These are phyloP conservation scores for Epirrhoe tristata DNA, from an alignment of 2,888 invertebrate species.

Conservation along the genomic window DNA sequence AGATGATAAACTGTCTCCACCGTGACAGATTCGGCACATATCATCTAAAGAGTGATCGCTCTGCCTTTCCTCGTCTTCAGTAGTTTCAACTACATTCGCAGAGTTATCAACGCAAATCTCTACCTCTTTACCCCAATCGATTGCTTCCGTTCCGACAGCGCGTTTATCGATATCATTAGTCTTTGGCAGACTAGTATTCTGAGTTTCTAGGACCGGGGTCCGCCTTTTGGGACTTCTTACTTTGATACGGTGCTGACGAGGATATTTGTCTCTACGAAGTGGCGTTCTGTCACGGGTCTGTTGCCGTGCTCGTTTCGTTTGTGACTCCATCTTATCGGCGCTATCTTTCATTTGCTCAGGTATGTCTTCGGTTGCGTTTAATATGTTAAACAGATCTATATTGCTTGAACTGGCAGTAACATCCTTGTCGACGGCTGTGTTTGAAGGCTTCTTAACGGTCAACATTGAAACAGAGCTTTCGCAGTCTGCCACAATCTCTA, in stretches of 20 bases:
- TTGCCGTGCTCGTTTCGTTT: conserved; percentile 35
- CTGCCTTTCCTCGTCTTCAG: conserved; percentile 54
- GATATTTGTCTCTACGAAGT: conserved; percentile 56
- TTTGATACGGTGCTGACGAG: conserved; percentile 68
- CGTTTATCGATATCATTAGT: conserved; percentile 41
- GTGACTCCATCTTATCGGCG: conserved; percentile 19
- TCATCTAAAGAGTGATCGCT: conserved; percentile 70
- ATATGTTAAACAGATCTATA: conserved; percentile 56
- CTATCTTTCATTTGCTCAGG: conserved; percentile 21
- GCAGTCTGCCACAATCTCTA: conserved; percentile 56
- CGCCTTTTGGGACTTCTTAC: conserved; percentile 72
- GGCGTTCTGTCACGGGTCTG: conserved; percentile 50
- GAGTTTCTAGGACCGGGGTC: conserved; percentile 46
- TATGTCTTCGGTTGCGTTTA: conserved; percentile 30
- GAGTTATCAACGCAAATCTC: conserved; percentile 46
- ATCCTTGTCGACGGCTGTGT: conserved; percentile 58
- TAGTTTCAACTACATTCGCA: conserved; percentile 40
- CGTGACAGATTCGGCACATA: conserved; percentile 81
- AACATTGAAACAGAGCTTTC: conserved; percentile 50
- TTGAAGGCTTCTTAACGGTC: conserved; percentile 39
- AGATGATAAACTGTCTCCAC: conserved; percentile 63
- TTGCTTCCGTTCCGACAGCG: conserved; percentile 52
- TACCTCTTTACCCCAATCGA: conserved; percentile 59
- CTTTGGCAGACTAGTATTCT: conserved; percentile 34
- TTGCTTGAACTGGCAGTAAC: conserved; percentile 64